A percentile compares a stretch with the other conserved stretches of the same genome.
Evolutionary conservation across 2,797 vertebrate genomes (phyloP).

Genomic region (Alauda arvensis): DNA sequence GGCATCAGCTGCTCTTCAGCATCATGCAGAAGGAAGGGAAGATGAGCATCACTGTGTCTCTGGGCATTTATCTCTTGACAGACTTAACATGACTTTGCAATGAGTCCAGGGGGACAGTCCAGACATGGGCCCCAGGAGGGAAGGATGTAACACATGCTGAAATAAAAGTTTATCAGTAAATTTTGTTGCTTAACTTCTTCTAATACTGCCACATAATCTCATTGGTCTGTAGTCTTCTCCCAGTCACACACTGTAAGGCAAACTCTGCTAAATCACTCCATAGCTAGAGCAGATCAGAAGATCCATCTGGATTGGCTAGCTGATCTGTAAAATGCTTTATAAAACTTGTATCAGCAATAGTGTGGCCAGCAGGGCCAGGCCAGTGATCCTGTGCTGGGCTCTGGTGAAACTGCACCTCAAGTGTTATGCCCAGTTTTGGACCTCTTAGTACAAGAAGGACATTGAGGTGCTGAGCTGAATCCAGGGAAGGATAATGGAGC

Average conservation of each 20-base stretch:
- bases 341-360: not conserved
- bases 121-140: not conserved
- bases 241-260: not conserved
- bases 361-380: not conserved
- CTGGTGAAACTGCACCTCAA: not conserved
- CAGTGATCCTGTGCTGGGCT: not conserved
- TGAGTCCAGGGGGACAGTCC: not conserved
- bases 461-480: not conserved
- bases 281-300: not conserved
- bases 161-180: not conserved
- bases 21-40: not conserved
- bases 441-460: not conserved
- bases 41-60: not conserved
- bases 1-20: not conserved
- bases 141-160: not conserved
- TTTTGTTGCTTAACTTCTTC: not conserved
- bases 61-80: not conserved
- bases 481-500: not conserved
- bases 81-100: rapidly evolving
- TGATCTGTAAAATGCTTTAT: not conserved
- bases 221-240: not conserved
- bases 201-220: not conserved
- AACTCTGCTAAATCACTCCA: not conserved
- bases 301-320: not conserved
- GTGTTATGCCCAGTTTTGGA: not conserved